Evolutionary conservation across 2,113 vertebrate genomes (phyloP).

Genomic region (Excalfactoria chinensis): DNA sequence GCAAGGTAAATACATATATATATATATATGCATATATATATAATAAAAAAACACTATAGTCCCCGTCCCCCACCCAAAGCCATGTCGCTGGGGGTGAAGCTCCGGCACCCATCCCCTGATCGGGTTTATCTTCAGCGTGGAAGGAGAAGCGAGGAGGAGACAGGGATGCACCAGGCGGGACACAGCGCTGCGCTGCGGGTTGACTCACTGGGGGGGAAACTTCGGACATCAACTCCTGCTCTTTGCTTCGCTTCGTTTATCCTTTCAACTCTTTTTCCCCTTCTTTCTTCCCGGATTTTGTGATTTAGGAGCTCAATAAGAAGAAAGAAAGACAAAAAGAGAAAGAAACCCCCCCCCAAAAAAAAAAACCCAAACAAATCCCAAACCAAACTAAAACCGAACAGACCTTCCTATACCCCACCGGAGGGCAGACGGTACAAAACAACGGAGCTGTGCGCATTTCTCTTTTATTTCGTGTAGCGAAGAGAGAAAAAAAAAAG

Average conservation of each 20-base stretch:
- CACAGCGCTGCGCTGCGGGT: neutral
- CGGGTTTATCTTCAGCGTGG: rapidly evolving
- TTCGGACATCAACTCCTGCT: neutral
- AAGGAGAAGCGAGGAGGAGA: neutral
- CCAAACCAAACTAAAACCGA: neutral
- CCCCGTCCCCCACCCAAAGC: neutral
- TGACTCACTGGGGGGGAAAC: neutral
- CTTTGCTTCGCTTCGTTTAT: neutral
- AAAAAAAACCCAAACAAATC: too few species aligned
- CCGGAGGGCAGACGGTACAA: slow-evolving; percentile 6
- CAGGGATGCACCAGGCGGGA: neutral
- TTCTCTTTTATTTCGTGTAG: neutral
- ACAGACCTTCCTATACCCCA: neutral
- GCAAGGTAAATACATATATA: too few species aligned
- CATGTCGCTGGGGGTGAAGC: neutral
- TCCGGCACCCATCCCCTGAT: neutral
- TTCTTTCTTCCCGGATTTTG: neutral
- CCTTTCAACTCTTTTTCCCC: rapidly evolving
- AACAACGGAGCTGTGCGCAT: slow-evolving; percentile 20
- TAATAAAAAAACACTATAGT: too few species aligned
- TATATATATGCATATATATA: too few species aligned
- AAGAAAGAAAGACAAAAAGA: too few species aligned
- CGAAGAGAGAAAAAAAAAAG: neutral
- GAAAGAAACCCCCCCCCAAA: too few species aligned
- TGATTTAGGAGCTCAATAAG: neutral